phyloP scores from a whole-genome alignment of 2,113 vertebrate species.

The Axis porcinus region DNA sequence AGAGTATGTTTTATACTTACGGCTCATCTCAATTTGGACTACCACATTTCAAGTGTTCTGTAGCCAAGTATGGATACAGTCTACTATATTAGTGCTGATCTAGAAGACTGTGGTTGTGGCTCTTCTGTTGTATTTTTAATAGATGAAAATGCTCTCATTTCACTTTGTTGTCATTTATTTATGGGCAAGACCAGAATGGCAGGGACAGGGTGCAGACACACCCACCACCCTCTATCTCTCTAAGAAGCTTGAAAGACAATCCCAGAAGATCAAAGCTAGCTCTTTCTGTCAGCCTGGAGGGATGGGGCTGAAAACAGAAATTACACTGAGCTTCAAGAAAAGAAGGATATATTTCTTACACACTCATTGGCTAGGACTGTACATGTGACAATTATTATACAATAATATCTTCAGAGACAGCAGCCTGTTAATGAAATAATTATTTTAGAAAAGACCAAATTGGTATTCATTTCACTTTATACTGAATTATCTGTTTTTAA shows the following conservation, averaged over 20 bases:
- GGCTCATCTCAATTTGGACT: background rate
- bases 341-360: background rate
- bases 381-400: background rate
- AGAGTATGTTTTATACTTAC: background rate
- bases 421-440: background rate
- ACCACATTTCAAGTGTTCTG: background rate
- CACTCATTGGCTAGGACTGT: background rate
- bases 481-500: background rate
- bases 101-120: background rate
- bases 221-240: background rate
- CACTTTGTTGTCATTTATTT: background rate
- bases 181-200: background rate
- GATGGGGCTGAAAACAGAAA: background rate
- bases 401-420: background rate
- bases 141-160: background rate
- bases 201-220: no score
- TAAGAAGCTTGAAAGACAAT: background rate
- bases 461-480: background rate
- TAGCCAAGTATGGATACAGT: background rate
- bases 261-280: background rate
- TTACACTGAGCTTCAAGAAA: background rate
- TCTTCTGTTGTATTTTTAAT: background rate
- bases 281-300: background rate
- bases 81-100: background rate
- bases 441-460: background rate